Percentiles rank a stretch among this genome's conserved stretches.
Evolutionary conservation across 30 jellyfish, hydroid and myxozoan genomes (phyloP).

Genomic region (Hydractinia symbiolongicarpus): DNA sequence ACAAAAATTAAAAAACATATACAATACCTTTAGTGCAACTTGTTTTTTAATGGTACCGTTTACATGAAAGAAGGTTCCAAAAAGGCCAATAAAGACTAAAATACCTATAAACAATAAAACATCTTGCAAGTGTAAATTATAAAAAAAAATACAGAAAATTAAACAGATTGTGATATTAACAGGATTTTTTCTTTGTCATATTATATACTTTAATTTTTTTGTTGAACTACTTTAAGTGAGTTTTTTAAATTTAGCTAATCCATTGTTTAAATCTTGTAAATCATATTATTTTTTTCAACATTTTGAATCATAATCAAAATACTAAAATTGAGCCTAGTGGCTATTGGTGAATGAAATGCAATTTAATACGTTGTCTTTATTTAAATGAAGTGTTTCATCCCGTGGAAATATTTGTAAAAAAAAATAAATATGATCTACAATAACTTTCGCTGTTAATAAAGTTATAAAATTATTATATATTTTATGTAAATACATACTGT

Average conservation of each 20-base stretch:
- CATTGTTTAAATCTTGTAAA: no score
- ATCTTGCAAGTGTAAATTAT: not conserved
- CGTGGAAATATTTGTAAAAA: not conserved
- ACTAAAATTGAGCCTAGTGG: no score
- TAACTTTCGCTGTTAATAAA: no score
- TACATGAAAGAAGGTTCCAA: conserved; percentile 80
- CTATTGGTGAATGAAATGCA: not conserved
- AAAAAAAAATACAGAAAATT: not conserved
- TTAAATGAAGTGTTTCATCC: not conserved
- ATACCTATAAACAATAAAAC: conserved; percentile 43
- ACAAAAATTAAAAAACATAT: not conserved
- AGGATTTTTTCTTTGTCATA: no score
- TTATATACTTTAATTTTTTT: no score
- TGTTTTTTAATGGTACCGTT: conserved; percentile 66
- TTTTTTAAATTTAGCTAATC: no score
- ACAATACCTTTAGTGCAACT: conserved; percentile 65
- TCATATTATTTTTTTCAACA: no score
- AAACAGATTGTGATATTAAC: not conserved
- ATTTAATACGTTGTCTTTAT: not conserved
- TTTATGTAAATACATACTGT: not conserved
- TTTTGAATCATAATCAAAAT: no score
- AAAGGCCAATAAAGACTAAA: conserved; percentile 73
- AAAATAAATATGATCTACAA: no score
- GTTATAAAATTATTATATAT: no score
- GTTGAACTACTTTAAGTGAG: no score